phyloP scores from a whole-genome alignment of 2,888 invertebrate genomes.

The Ptychoptera contaminata region DNA sequence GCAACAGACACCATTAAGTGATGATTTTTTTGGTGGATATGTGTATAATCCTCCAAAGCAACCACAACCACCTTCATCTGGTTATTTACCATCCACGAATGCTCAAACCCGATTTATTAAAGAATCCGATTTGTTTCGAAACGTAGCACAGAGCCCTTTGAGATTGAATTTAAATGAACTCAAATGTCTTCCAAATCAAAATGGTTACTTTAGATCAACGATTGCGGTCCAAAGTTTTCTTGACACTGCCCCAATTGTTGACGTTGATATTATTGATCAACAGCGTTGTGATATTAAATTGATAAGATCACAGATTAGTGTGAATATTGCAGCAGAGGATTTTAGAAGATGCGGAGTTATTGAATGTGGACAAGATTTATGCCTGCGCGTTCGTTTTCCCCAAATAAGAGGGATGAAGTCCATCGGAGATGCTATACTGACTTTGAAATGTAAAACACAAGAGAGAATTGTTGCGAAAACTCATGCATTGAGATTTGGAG shows the following conservation, averaged over 20 bases:
- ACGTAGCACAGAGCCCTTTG: constrained; percentile 12
- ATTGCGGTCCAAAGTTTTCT: constrained; percentile 28
- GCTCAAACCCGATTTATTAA: constrained; percentile 6
- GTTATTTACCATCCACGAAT: constrained; percentile 4
- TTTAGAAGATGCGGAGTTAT: constrained; percentile 37
- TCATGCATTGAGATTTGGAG: constrained; percentile 29
- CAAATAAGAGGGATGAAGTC: constrained; percentile 36
- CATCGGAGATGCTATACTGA: constrained; percentile 34
- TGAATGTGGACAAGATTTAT: constrained; percentile 35
- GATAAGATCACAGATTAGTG: constrained; percentile 20
- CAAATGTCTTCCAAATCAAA: constrained; percentile 19
- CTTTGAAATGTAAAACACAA: constrained; percentile 38
- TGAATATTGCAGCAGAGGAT: constrained; percentile 32
- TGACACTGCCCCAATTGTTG: constrained; percentile 24
- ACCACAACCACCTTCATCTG: constrained; percentile 1
- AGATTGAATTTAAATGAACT: constrained; percentile 24
- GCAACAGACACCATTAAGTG: neutral
- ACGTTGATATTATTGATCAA: constrained; percentile 22
- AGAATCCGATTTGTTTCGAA: constrained; percentile 6
- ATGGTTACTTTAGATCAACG: constrained; percentile 27
- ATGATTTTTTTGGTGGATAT: constrained; percentile 3
- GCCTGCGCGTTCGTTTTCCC: constrained; percentile 38
- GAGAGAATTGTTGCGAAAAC: constrained; percentile 36
- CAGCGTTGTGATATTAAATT: constrained; percentile 22
- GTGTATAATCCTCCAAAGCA: constrained; percentile 6